phyloP scores from a whole-genome alignment of 2,797 vertebrate species.

The Anomalospiza imberbis region DNA sequence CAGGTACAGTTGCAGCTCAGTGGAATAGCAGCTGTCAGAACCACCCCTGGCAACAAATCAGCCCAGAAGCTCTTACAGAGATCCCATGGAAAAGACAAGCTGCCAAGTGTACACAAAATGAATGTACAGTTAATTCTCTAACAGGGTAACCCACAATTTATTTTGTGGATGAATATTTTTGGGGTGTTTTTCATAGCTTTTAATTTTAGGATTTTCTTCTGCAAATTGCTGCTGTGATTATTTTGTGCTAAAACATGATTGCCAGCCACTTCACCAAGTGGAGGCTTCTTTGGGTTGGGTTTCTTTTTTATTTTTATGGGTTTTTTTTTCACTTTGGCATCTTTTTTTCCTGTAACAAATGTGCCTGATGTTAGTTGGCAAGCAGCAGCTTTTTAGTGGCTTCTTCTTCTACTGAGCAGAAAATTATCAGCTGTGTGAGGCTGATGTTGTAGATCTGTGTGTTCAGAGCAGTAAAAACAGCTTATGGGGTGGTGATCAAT shows the following conservation, averaged over 20 bases:
- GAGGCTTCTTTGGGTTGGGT: neutral
- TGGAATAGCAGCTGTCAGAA: neutral
- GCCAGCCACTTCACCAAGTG: neutral
- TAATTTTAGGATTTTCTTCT: slow-evolving; percentile 10
- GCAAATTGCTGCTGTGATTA: neutral
- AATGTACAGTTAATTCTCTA: neutral
- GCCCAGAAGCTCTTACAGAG: neutral
- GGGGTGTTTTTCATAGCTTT: neutral
- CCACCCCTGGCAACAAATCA: neutral
- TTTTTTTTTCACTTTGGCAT: neutral
- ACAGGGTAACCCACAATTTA: neutral
- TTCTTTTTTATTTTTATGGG: neutral
- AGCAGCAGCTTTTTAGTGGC: neutral
- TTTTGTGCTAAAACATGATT: neutral
- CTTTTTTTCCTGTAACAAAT: neutral
- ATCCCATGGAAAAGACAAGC: neutral
- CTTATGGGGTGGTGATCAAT: neutral
- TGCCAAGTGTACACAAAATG: neutral
- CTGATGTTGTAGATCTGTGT: neutral
- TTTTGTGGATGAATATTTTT: neutral
- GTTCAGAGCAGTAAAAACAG: neutral
- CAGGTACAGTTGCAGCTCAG: neutral
- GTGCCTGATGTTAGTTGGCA: slow-evolving; percentile 1
- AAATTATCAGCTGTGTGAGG: neutral
- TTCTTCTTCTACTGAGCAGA: neutral